Conservation (phyloP, 1,140 invertebrate genomes). For the Diachasmimorpha longicaudata region DNA sequence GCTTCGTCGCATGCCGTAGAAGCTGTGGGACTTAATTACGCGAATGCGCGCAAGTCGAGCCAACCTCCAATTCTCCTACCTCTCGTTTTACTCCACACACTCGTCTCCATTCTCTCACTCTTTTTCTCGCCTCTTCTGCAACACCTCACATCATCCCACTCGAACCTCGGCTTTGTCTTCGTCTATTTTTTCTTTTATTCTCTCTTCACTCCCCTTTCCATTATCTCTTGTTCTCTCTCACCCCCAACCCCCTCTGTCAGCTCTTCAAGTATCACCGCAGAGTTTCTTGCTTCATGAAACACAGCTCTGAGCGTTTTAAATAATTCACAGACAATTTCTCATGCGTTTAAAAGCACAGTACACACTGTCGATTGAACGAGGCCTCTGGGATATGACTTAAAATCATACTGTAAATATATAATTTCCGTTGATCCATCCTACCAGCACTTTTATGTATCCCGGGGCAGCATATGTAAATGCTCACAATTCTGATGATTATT, state of each 20-base stretch:
- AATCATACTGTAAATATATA: slow-evolving; percentile 1
- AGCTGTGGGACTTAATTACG: slow-evolving; percentile 59
- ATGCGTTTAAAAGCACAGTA: background rate
- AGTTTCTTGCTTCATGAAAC: slow-evolving; percentile 10
- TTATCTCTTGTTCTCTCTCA: background rate
- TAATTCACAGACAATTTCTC: slow-evolving; percentile 9
- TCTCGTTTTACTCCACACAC: slow-evolving; percentile 25
- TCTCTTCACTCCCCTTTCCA: background rate
- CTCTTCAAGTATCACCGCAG: slow-evolving; percentile 6
- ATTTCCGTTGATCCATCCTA: background rate
- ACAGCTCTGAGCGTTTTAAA: background rate
- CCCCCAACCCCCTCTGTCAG: background rate
- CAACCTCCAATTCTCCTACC: slow-evolving; percentile 13
- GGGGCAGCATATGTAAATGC: background rate
- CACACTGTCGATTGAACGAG: background rate
- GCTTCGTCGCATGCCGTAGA: slow-evolving; percentile 39
- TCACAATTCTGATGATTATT: background rate
- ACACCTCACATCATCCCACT: background rate
- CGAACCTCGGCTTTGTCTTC: background rate
- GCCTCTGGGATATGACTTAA: slow-evolving; percentile 6
- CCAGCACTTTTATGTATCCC: background rate
- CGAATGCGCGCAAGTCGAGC: slow-evolving; percentile 32
- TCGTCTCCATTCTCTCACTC: slow-evolving; percentile 21
- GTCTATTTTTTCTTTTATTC: too few species aligned
- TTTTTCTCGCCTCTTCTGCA: slow-evolving; percentile 14